Evolutionary conservation across 2,113 vertebrate genomes (phyloP).

Genomic region (Centrocercus urophasianus): DNA sequence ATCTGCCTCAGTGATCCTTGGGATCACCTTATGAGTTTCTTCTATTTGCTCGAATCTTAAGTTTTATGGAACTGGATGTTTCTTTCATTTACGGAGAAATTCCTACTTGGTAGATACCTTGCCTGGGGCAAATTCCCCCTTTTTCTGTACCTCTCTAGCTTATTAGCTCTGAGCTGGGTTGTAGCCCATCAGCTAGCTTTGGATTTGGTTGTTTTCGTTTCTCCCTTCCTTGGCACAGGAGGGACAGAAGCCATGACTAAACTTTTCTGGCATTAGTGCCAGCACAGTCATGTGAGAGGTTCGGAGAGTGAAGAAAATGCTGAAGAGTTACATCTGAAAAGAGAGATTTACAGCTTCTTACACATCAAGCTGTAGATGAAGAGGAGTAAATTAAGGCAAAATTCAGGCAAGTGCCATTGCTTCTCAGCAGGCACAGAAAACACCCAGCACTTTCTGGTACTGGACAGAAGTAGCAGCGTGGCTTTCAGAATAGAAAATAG

Average conservation of each 20-base stretch:
- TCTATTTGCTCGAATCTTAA: background rate
- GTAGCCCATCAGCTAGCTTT: background rate
- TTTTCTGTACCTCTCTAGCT: background rate
- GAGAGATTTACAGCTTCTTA: background rate
- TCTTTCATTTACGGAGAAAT: background rate
- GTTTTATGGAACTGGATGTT: background rate
- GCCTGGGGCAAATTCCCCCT: background rate
- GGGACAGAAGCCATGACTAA: slow-evolving; percentile 26
- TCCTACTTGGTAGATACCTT: background rate
- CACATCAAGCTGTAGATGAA: background rate
- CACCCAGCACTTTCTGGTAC: background rate
- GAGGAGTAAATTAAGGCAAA: background rate
- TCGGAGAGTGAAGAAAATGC: slow-evolving; percentile 6
- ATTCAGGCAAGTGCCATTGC: background rate
- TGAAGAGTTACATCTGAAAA: background rate
- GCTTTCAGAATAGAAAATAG: background rate
- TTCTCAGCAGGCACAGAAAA: background rate
- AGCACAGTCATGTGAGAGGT: slow-evolving; percentile 14
- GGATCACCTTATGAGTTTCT: background rate
- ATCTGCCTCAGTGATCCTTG: background rate
- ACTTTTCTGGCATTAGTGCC: slow-evolving; percentile 15
- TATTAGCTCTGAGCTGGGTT: background rate
- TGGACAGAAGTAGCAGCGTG: background rate
- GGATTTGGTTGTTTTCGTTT: slow-evolving; percentile 2
- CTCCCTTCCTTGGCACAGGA: slow-evolving; percentile 4